Evolutionary conservation across 1,140 invertebrate genomes (phyloP).

Genomic region (Sarcophaga peregrina): DNA sequence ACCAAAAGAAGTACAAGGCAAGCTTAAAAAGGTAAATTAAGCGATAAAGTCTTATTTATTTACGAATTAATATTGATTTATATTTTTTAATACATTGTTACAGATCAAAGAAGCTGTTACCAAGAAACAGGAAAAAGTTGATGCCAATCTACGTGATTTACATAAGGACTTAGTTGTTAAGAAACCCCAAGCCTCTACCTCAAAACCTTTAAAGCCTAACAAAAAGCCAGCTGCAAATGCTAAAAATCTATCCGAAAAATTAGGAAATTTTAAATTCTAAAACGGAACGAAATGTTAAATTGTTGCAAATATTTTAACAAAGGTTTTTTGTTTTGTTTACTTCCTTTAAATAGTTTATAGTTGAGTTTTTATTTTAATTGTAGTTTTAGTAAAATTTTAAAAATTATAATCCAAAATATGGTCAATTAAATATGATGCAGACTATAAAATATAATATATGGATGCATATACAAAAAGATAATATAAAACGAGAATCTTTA

Average conservation of each 20-base stretch:
- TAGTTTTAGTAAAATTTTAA: slow-evolving; percentile 26
- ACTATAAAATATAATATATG: not conserved
- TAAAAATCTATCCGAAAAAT: slow-evolving; percentile 56
- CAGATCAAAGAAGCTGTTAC: slow-evolving; percentile 63
- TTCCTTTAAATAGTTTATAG: not conserved
- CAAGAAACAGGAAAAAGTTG: slow-evolving; percentile 61
- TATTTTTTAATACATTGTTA: not conserved
- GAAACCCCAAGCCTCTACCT: slow-evolving; percentile 53
- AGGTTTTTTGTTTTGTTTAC: not conserved
- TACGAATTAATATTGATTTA: not conserved
- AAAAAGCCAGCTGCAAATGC: slow-evolving; percentile 58
- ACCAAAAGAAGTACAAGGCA: slow-evolving; percentile 64
- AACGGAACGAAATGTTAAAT: not conserved
- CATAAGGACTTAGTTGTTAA: slow-evolving; percentile 65
- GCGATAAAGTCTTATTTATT: not conserved
- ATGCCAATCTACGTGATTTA: slow-evolving; percentile 58
- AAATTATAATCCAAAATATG: too few relatives aligned
- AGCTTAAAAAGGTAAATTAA: slow-evolving; percentile 59
- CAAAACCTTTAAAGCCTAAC: slow-evolving; percentile 53
- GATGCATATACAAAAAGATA: not conserved
- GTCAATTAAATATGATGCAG: too few relatives aligned
- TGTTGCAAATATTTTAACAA: not conserved
- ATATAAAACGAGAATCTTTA: too few relatives aligned
- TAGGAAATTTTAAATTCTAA: slow-evolving; percentile 63
- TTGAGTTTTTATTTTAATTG: not conserved